These are phyloP conservation scores for Amiota communis DNA, from an alignment of 2,888 invertebrate genomes.

Conservation along the genomic window DNA sequence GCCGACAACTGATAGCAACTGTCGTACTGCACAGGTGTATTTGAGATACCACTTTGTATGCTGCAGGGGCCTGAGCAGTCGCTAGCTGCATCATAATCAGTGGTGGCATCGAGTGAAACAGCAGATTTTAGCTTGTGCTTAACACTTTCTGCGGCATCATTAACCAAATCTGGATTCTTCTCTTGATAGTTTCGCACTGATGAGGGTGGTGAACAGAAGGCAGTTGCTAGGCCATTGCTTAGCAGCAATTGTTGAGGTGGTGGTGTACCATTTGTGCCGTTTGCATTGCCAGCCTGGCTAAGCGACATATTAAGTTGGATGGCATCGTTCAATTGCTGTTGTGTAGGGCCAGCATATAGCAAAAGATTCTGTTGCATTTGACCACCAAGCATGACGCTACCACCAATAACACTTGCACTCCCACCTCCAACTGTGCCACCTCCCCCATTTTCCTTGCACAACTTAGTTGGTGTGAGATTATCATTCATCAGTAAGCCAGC, in stretches of 20 bases:
- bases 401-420: conserved; percentile 39
- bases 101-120: conserved; percentile 70
- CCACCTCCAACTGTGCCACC: conserved; percentile 48
- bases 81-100: conserved; percentile 67
- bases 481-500: conserved; percentile 59
- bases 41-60: conserved; percentile 47
- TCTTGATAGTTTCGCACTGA: conserved; percentile 76
- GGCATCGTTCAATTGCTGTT: conserved; percentile 51
- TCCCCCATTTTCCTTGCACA: conserved; percentile 59
- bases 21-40: conserved; percentile 61
- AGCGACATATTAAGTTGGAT: conserved; percentile 63
- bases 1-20: conserved; percentile 72
- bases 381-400: conserved; percentile 68
- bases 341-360: conserved; percentile 66
- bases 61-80: conserved; percentile 69
- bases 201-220: conserved; percentile 76
- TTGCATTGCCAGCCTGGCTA: conserved; percentile 46
- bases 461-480: conserved; percentile 65
- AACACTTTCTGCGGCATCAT: conserved; percentile 79
- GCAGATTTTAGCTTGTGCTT: conserved; percentile 74
- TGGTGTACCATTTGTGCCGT: conserved; percentile 59
- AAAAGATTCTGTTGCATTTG: conserved; percentile 72
- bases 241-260: conserved; percentile 58
- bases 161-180: conserved; percentile 86
- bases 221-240: conserved; percentile 60